phyloP scores from a whole-genome alignment of 1,140 invertebrate species.

The Plectus sambesii region DNA sequence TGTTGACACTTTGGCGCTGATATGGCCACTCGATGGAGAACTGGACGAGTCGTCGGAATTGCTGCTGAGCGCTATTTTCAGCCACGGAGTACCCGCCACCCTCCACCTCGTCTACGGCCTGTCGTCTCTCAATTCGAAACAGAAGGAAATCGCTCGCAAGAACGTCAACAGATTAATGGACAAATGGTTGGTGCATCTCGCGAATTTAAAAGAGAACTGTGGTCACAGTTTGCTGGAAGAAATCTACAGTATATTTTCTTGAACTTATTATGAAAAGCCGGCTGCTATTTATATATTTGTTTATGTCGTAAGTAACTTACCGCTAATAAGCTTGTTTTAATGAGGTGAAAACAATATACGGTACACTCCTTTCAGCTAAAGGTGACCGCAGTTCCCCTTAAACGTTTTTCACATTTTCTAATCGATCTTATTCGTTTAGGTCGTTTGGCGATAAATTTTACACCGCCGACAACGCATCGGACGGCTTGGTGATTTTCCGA shows the following conservation, averaged over 20 bases:
- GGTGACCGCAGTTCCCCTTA: neutral
- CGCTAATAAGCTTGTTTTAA: constrained; percentile 11
- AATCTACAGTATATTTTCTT: too few species aligned
- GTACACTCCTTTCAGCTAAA: too few species aligned
- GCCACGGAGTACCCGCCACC: constrained; percentile 22
- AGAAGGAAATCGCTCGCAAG: constrained; percentile 30
- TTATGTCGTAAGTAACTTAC: constrained; percentile 11
- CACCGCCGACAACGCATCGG: neutral
- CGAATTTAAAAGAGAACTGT: neutral
- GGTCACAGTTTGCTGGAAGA: too few species aligned
- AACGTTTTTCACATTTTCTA: neutral
- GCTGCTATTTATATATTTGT: constrained; percentile 12
- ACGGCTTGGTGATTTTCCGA: neutral
- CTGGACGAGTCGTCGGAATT: constrained; percentile 9
- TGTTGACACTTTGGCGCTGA: constrained; percentile 24
- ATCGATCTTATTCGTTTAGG: neutral
- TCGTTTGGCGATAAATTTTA: neutral
- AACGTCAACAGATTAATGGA: constrained; percentile 18
- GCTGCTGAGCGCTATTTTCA: constrained; percentile 15
- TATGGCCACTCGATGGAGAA: constrained; percentile 23
- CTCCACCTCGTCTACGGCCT: constrained; percentile 21
- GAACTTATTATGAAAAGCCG: constrained; percentile 15
- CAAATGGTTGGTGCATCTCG: constrained; percentile 15
- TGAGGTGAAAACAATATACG: too few species aligned
- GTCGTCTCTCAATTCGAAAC: constrained; percentile 28